These are phyloP conservation scores for Siniperca undulata DNA, from an alignment of 2,797 vertebrate species.

Conservation along the genomic window DNA sequence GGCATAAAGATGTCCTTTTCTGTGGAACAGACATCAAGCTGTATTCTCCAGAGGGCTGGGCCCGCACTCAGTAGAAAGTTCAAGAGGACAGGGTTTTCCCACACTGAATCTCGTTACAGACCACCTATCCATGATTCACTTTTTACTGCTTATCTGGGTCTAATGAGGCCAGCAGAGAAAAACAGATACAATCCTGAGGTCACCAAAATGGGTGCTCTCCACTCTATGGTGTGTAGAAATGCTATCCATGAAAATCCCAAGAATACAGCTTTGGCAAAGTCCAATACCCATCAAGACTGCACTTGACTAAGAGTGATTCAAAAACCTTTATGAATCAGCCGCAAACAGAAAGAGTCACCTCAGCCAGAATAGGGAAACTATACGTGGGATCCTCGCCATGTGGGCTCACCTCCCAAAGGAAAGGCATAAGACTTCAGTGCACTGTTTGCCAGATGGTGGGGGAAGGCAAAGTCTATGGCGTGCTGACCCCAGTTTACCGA, in stretches of 20 bases:
- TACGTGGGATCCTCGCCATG: neutral
- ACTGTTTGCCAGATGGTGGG: slow-evolving; percentile 18
- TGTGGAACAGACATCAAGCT: slow-evolving; percentile 55
- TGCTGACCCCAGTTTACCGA: slow-evolving; percentile 12
- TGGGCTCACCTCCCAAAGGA: slow-evolving; percentile 6
- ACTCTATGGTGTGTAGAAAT: neutral
- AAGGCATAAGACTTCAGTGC: slow-evolving; percentile 5
- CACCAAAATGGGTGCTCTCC: slow-evolving; percentile 3
- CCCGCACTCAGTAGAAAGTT: slow-evolving; percentile 56
- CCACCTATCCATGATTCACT: slow-evolving; percentile 24
- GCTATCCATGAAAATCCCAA: neutral
- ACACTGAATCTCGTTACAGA: slow-evolving; percentile 47
- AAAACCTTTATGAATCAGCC: neutral
- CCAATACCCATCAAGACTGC: neutral
- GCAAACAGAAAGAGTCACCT: neutral
- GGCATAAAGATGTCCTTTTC: slow-evolving; percentile 45
- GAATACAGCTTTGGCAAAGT: neutral
- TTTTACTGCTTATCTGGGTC: slow-evolving; percentile 21
- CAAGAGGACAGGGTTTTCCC: slow-evolving; percentile 75
- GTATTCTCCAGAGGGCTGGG: slow-evolving; percentile 48
- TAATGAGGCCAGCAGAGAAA: slow-evolving; percentile 9
- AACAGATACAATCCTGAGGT: slow-evolving; percentile 4
- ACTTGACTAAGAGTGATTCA: neutral
- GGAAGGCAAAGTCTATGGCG: neutral
- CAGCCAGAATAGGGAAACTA: neutral